Evolutionary conservation across 2,797 vertebrate species (phyloP).

Genomic region (Pitangus sulphuratus): DNA sequence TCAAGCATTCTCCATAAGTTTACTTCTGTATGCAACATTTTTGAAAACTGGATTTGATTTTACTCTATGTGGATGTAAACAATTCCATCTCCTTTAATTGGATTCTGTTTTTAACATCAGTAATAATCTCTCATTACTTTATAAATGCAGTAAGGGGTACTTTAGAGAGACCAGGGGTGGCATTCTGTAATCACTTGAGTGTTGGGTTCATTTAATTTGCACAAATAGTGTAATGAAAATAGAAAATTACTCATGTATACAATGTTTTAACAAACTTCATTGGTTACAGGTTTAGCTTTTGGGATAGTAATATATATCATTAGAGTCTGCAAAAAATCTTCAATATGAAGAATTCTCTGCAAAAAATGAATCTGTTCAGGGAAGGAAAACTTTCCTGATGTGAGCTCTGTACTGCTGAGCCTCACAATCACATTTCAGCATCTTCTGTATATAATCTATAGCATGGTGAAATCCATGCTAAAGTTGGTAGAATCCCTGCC

Average conservation of each 20-base stretch:
- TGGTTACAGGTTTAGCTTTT: neutral
- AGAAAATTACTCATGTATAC: neutral
- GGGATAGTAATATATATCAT: neutral
- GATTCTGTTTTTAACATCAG: neutral
- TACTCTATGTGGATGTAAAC: neutral
- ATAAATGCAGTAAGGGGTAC: neutral
- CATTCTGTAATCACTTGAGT: neutral
- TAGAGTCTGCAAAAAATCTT: neutral
- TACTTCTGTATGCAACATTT: neutral
- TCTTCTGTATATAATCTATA: neutral
- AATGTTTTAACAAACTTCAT: neutral
- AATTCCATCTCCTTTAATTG: neutral
- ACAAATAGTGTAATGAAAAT: neutral
- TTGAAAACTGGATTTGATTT: neutral
- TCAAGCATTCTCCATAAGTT: neutral
- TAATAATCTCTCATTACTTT: neutral
- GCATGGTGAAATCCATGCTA: neutral
- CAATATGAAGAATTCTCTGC: neutral
- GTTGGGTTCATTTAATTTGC: neutral
- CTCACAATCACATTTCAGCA: neutral
- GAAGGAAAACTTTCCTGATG: rapidly evolving
- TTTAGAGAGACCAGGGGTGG: neutral
- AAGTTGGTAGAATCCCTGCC: neutral
- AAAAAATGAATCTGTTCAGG: neutral
- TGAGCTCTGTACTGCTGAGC: neutral